Conservation (phyloP, 2,113 vertebrate genomes). For the Crypturellus undulatus region DNA sequence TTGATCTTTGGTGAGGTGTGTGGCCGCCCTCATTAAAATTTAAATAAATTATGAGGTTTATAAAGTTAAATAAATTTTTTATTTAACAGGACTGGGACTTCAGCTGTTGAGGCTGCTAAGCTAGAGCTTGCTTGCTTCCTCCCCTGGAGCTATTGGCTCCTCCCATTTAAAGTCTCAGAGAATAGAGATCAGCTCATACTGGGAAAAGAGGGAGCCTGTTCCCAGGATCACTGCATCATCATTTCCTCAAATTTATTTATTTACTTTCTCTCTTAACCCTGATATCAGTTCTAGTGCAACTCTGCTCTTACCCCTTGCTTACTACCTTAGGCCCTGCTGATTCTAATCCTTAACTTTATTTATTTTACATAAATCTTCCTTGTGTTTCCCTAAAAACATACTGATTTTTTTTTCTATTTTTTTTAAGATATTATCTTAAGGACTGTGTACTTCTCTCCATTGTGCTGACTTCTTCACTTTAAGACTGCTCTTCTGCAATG, state of each 20-base stretch:
- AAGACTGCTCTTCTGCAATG: not conserved
- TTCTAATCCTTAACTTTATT: not conserved
- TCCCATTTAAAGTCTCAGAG: constrained; percentile 61
- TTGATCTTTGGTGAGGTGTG: not conserved
- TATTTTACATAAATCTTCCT: not conserved
- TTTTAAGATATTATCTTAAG: not conserved
- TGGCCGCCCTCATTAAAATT: not conserved
- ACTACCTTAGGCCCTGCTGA: not conserved
- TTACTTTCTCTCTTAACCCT: not conserved
- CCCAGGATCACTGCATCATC: constrained; percentile 52
- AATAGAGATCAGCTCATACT: constrained; percentile 50
- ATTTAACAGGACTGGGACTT: not conserved
- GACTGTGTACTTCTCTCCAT: not conserved
- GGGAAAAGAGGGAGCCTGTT: constrained; percentile 52
- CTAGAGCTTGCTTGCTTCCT: constrained; percentile 10
- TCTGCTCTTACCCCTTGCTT: not conserved
- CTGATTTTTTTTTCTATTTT: not conserved
- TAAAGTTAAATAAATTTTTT: not conserved
- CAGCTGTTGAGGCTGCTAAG: not conserved
- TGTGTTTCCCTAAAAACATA: not conserved
- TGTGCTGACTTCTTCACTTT: not conserved
- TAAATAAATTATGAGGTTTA: not conserved
- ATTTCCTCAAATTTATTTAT: constrained; percentile 58
- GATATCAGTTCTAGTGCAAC: not conserved
- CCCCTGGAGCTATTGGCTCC: constrained; percentile 25